These are phyloP conservation scores for Plectrocnemia conspersa DNA, from an alignment of 1,140 invertebrate genomes.

Conservation along the genomic window DNA sequence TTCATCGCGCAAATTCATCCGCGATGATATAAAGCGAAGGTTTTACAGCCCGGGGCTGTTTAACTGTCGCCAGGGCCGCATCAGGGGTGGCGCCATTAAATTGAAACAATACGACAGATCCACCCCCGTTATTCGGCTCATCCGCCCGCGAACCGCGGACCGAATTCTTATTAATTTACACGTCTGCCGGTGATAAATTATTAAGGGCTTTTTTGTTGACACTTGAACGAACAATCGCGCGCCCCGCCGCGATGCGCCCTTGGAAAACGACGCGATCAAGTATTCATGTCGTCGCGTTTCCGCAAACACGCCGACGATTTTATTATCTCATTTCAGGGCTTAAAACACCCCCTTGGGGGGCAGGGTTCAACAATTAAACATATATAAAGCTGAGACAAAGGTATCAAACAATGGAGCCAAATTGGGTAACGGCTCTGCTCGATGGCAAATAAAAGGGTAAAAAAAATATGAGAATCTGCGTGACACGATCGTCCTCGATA, in stretches of 20 bases:
- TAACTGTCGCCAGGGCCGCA: conserved; percentile 9
- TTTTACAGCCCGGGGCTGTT: conserved; percentile 15
- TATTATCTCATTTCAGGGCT: conserved; percentile 10
- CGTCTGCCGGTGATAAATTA: conserved; percentile 19
- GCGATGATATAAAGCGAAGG: conserved; percentile 17
- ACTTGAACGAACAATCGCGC: conserved; percentile 18
- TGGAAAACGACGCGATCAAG: neutral
- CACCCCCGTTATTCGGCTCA: neutral
- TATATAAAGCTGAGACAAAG: too few species aligned
- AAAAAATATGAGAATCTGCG: too few species aligned
- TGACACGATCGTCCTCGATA: too few species aligned
- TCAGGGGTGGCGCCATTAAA: conserved; percentile 15
- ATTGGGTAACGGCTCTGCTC: too few species aligned
- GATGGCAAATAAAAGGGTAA: too few species aligned
- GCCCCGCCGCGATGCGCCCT: neutral
- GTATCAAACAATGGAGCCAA: too few species aligned
- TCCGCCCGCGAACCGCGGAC: neutral
- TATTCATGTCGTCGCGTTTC: conserved; percentile 19
- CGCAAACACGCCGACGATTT: conserved; percentile 19
- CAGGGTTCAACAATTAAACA: too few species aligned
- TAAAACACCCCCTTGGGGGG: conserved; percentile 1
- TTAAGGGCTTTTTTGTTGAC: conserved; percentile 23
- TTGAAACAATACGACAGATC: conserved; percentile 19
- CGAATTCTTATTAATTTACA: conserved; percentile 22
- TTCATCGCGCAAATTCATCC: conserved; percentile 14